Base-by-base conservation (phyloP, 2,113 vertebrate species). In the Pimephales promelas region DNA sequence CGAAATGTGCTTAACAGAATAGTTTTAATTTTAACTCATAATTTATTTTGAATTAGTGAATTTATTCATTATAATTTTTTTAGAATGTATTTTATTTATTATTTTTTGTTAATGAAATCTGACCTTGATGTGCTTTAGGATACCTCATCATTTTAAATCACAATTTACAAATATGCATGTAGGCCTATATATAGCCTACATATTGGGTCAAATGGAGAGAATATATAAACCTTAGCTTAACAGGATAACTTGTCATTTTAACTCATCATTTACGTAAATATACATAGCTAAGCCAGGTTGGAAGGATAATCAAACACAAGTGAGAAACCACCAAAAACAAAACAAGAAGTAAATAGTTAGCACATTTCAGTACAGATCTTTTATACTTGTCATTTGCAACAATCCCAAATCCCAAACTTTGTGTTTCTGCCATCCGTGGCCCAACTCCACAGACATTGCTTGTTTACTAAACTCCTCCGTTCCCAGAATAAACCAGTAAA, bases 401-500 rank as follows among this genome's bases (percentile, higher is more conserved):
- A 22, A 68, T 68, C 18, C 4, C 24, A 45, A 73, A 49, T 49
- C 13, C 71, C 18, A 20, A 34, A 22, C 20, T 28, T 11, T 56
- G 7, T n/a, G 57, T 57, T 77, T 40, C 52, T 40, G 73, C 22
- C 20, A 36, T 76, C 40, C 62, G 71, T 4, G 22, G 54, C 40
- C 16, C n/a, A 28, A 16, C 76, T 62, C 18, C 49, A 56, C 14
- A 56, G 56, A 22, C 31, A 52, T 34, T 13, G 9, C 14, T 84
- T 57, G 49, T 49, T 43, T 68, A 54, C 74, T 54, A 83, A 54
- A 74, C 57, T 66, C 59, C 68, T 62, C 59, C 34, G 36, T 47
- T 76, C 28, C 45, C 59, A 83, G 43, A 75, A 43, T 54, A 61
- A 68, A 62, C 9, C 59, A 62, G 36, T 84, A 85, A 64, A 81